phyloP scores from a whole-genome alignment of 2,888 invertebrate species.

The Liodrosophila aerea region DNA sequence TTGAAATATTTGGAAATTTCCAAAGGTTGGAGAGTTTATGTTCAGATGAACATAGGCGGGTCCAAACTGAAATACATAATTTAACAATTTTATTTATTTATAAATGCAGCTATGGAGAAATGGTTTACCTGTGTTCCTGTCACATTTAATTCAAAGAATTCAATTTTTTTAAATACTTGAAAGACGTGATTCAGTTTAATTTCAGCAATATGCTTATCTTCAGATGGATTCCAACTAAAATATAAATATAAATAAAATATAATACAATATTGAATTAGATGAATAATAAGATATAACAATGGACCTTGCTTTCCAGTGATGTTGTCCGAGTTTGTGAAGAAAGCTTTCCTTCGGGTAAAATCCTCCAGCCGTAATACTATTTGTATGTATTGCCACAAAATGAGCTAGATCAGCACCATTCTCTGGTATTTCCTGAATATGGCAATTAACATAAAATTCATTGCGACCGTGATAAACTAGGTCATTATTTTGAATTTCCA shows the following conservation, averaged over 20 bases:
- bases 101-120: too few species aligned
- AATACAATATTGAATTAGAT: background rate
- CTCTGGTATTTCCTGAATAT: constrained; percentile 92
- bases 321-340: constrained; percentile 82
- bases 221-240: constrained; percentile 32
- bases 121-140: constrained; percentile 31
- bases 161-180: constrained; percentile 29
- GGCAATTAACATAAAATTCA: constrained; percentile 89
- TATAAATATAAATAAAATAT: too few species aligned
- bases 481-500: constrained; percentile 83
- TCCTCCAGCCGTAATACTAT: constrained; percentile 84
- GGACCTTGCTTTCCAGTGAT: constrained; percentile 85
- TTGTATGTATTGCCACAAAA: constrained; percentile 89
- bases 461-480: constrained; percentile 90
- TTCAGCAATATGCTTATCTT: constrained; percentile 35
- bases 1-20: constrained; percentile 87
- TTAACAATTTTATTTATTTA: background rate
- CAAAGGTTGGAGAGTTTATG: constrained; percentile 84
- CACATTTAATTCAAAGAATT: constrained; percentile 24
- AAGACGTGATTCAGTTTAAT: constrained; percentile 27
- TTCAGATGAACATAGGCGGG: constrained; percentile 90
- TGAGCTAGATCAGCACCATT: constrained; percentile 94
- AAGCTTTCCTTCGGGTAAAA: constrained; percentile 77
- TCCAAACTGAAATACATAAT: constrained; percentile 84
- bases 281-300: constrained; percentile 26